Conservation (phyloP, 23 tunicate genomes). For the Clavelina lepadiformis region DNA sequence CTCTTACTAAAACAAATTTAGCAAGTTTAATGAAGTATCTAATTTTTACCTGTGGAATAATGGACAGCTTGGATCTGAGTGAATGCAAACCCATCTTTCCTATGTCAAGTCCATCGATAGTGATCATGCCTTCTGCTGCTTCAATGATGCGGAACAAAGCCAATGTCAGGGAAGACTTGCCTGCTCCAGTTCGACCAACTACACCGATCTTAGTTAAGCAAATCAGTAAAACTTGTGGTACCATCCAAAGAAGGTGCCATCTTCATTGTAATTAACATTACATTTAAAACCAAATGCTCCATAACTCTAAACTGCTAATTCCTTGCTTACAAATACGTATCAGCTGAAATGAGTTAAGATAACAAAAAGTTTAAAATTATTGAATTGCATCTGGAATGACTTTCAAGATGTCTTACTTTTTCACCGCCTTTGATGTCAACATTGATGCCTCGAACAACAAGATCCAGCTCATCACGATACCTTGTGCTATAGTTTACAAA, state of each 20-base stretch:
- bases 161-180: slow-evolving; percentile 53
- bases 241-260: too few species aligned
- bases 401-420: slow-evolving; percentile 49
- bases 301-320: too few species aligned
- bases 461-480: slow-evolving; percentile 55
- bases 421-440: slow-evolving; percentile 69
- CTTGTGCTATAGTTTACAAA: slow-evolving; percentile 64
- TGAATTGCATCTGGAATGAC: too few species aligned
- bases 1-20: too few species aligned
- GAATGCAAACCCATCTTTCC: slow-evolving; percentile 40
- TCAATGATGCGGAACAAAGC: slow-evolving; percentile 71
- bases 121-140: slow-evolving; percentile 45
- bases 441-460: slow-evolving; percentile 55
- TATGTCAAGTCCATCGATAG: slow-evolving; percentile 46
- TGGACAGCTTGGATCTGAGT: slow-evolving; percentile 38
- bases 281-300: too few species aligned
- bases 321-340: too few species aligned
- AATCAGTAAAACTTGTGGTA: too few species aligned
- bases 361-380: too few species aligned
- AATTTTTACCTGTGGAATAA: slow-evolving; percentile 54
- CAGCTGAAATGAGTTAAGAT: too few species aligned
- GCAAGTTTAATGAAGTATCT: too few species aligned
- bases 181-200: slow-evolving; percentile 62
- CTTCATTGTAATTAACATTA: too few species aligned
- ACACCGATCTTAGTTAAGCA: slow-evolving; percentile 35